Evolutionary conservation across 2,113 vertebrate genomes (phyloP).

Genomic region (Orientallactaga bullata): DNA sequence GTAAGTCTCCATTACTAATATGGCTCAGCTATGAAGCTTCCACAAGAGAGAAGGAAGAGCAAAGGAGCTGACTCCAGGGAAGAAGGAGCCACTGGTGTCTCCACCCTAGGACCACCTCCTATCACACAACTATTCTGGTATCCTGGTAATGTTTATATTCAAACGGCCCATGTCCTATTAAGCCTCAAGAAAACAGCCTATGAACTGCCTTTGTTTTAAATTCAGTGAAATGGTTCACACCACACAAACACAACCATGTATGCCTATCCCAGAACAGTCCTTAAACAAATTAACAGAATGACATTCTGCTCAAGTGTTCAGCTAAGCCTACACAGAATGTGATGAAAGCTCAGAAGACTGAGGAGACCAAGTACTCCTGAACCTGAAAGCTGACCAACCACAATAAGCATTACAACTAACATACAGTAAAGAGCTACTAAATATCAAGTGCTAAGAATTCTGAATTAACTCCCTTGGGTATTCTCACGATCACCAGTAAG

Average conservation of each 20-base stretch:
- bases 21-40: not conserved
- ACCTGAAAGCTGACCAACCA: not conserved
- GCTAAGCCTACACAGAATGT: not conserved
- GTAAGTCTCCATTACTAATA: not conserved
- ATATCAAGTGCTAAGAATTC: not conserved
- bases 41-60: not conserved
- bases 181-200: not conserved
- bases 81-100: not conserved
- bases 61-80: rapidly evolving
- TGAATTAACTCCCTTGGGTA: no score
- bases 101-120: not conserved
- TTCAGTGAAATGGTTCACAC: not conserved
- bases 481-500: not conserved
- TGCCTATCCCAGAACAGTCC: not conserved
- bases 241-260: not conserved
- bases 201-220: not conserved
- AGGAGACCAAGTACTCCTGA: slow-evolving; percentile 1
- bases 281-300: not conserved
- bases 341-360: not conserved
- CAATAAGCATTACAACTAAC: not conserved
- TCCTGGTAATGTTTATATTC: not conserved
- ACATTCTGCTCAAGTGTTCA: not conserved
- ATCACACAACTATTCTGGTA: not conserved
- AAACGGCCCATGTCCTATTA: not conserved
- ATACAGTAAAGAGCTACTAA: rapidly evolving